A percentile compares a stretch with the other conserved stretches of the same genome.
phyloP scores from a whole-genome alignment of 2,797 vertebrate species.

The Tachyglossus aculeatus region DNA sequence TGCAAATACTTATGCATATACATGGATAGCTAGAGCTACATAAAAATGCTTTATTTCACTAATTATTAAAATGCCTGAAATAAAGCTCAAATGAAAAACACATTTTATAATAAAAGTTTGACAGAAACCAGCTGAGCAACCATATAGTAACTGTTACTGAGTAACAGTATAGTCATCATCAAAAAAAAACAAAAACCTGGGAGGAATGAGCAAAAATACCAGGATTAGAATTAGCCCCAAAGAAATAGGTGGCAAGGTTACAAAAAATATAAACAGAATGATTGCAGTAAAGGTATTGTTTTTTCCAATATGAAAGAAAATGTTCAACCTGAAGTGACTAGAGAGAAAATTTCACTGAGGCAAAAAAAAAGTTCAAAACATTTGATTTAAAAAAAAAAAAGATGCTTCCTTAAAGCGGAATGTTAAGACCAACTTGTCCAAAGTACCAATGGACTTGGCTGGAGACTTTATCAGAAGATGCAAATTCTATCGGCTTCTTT shows the following conservation, averaged over 20 bases:
- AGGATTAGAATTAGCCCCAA: neutral
- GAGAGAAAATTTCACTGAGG: constrained; percentile 16
- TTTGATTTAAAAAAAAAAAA: neutral
- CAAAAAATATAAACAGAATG: constrained; percentile 38
- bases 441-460: constrained; percentile 33
- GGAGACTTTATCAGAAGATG: constrained; percentile 14
- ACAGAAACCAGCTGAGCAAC: neutral
- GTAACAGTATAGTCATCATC: too few species aligned
- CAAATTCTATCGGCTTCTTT: neutral
- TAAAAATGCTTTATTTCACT: neutral
- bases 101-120: too few species aligned
- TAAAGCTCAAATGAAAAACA: neutral
- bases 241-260: constrained; percentile 13
- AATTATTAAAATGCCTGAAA: constrained; percentile 33
- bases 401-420: neutral
- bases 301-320: constrained; percentile 32
- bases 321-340: constrained; percentile 32
- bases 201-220: neutral
- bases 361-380: constrained; percentile 9
- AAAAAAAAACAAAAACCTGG: neutral
- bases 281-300: constrained; percentile 43
- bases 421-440: constrained; percentile 24
- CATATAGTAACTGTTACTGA: too few species aligned
- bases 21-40: neutral
- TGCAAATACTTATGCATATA: neutral